These are phyloP conservation scores for Agriopis marginaria DNA, from an alignment of 2,888 invertebrate species.

Conservation along the genomic window DNA sequence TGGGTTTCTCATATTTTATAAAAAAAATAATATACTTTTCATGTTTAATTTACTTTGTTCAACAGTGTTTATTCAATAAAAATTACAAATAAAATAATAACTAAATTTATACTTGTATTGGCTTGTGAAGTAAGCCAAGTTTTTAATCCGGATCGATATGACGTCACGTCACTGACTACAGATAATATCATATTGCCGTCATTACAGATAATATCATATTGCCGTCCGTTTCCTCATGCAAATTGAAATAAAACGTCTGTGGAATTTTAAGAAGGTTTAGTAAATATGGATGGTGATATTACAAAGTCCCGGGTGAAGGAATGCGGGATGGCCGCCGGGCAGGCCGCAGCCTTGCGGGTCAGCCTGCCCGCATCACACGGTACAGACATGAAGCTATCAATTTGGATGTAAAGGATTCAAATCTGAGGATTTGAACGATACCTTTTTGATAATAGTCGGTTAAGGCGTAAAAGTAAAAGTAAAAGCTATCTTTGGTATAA, in stretches of 20 bases:
- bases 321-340: slow-evolving; percentile 29
- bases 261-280: slow-evolving; percentile 25
- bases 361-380: slow-evolving; percentile 1
- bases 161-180: too few relatives aligned
- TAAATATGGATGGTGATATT: slow-evolving; percentile 29
- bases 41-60: too few relatives aligned
- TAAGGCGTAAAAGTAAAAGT: too few relatives aligned
- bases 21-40: too few relatives aligned
- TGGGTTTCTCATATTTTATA: too few relatives aligned
- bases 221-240: slow-evolving; percentile 3
- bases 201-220: neutral
- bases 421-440: neutral
- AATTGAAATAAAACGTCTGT: slow-evolving; percentile 18
- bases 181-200: neutral
- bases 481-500: too few relatives aligned
- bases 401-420: neutral
- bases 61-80: too few relatives aligned
- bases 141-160: too few relatives aligned
- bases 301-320: slow-evolving; percentile 28
- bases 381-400: neutral
- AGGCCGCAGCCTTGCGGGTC: slow-evolving; percentile 17
- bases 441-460: neutral
- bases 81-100: too few relatives aligned
- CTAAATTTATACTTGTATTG: too few relatives aligned
- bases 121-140: too few relatives aligned